Conservation (phyloP, 1,140 invertebrate genomes). For the Drosophila subpulchrella region DNA sequence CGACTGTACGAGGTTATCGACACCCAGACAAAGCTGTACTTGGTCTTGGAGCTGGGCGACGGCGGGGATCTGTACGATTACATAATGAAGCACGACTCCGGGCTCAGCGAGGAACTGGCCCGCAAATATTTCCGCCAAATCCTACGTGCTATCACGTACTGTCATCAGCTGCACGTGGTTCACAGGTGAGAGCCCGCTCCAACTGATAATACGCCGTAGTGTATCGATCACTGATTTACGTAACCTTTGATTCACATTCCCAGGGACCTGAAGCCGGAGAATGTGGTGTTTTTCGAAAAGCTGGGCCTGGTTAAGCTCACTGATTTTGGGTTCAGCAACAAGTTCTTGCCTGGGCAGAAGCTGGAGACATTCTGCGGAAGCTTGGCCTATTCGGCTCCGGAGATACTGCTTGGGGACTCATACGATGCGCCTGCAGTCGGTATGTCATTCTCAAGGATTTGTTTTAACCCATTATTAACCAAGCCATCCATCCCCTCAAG, state of each 20-base stretch:
- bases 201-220: slow-evolving; percentile 30
- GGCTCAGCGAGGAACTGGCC: slow-evolving; percentile 91
- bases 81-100: slow-evolving; percentile 97
- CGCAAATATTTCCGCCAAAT: slow-evolving; percentile 98
- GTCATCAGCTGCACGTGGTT: slow-evolving; percentile 96
- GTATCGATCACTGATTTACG: slow-evolving; percentile 48
- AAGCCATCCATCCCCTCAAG: slow-evolving; percentile 84
- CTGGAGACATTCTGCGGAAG: slow-evolving; percentile 99
- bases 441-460: slow-evolving; percentile 84
- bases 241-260: slow-evolving; percentile 87
- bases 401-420: slow-evolving; percentile 98
- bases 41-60: slow-evolving; percentile 99
- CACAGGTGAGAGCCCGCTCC: slow-evolving; percentile 88
- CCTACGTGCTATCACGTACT: slow-evolving; percentile 98
- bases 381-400: slow-evolving; percentile 99
- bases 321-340: slow-evolving; percentile 99
- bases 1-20: slow-evolving; percentile 99
- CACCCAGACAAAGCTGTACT: slow-evolving; percentile 97
- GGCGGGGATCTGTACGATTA: slow-evolving; percentile 99
- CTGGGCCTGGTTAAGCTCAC: slow-evolving; percentile 98
- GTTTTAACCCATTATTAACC: slow-evolving; percentile 19
- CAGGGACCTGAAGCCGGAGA: slow-evolving; percentile 99
- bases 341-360: slow-evolving; percentile 98
- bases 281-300: slow-evolving; percentile 99
- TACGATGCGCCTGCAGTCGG: slow-evolving; percentile 97